These are phyloP conservation scores for Nerophis ophidion DNA, from an alignment of 2,113 vertebrate genomes.

Conservation along the genomic window DNA sequence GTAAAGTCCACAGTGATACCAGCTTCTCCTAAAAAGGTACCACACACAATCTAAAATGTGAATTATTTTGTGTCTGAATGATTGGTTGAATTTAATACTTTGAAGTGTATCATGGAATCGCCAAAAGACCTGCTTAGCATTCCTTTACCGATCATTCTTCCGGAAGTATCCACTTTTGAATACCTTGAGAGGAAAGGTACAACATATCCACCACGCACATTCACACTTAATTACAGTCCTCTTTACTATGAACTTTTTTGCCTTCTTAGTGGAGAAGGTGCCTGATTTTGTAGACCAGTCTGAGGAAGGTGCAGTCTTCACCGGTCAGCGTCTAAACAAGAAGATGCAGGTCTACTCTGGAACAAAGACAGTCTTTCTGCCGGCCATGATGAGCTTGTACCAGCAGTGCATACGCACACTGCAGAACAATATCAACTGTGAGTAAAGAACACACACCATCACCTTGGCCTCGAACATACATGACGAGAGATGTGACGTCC, in stretches of 20 bases:
- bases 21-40: constrained; percentile 57
- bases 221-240: not conserved
- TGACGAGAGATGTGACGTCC: too few relatives aligned
- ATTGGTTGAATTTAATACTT: constrained; percentile 2
- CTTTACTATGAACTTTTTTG: not conserved
- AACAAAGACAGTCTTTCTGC: constrained; percentile 72
- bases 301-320: constrained; percentile 69
- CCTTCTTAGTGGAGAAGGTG: constrained; percentile 47
- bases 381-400: constrained; percentile 80
- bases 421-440: constrained; percentile 86
- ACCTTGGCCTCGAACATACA: not conserved
- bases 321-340: constrained; percentile 77
- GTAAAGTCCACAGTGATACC: not conserved
- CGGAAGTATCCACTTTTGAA: constrained; percentile 56
- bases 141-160: constrained; percentile 72
- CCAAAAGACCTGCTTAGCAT: constrained; percentile 73
- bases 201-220: not conserved
- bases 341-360: constrained; percentile 91
- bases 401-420: constrained; percentile 83
- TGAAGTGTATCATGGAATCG: constrained; percentile 53
- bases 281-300: constrained; percentile 27
- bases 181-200: constrained; percentile 73
- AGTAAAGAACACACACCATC: constrained; percentile 46
- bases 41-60: not conserved
- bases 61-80: not conserved